Conservation (phyloP, 2,888 invertebrate species). For the Blera fallax region DNA sequence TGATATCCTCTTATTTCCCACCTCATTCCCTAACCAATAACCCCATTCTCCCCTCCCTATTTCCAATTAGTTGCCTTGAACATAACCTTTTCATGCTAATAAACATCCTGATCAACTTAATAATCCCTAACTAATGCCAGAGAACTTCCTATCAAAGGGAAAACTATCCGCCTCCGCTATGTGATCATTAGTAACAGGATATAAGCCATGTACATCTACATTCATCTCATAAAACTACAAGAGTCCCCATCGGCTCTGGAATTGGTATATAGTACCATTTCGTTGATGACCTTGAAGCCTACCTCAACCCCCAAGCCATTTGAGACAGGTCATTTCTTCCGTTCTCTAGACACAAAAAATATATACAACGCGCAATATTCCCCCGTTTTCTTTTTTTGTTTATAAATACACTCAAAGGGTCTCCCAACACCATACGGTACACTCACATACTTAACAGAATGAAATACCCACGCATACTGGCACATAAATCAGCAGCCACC, state of each 20-base stretch:
- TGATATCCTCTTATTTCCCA: neutral
- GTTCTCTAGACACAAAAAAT: conserved; percentile 48
- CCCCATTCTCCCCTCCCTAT: neutral
- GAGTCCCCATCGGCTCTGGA: neutral
- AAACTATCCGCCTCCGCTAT: neutral
- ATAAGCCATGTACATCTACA: neutral
- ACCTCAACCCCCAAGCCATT: conserved; percentile 42
- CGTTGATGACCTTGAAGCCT: conserved; percentile 55
- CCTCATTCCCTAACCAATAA: neutral
- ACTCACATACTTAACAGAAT: neutral
- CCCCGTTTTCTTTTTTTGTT: neutral
- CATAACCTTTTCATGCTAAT: neutral
- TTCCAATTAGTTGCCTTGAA: neutral
- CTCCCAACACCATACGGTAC: neutral
- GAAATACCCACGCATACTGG: conserved; percentile 4
- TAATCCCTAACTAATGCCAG: neutral
- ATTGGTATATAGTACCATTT: conserved; percentile 2
- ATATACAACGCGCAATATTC: conserved; percentile 2
- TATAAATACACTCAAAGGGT: neutral
- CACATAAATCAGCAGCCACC: conserved; percentile 17
- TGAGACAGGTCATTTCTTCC: conserved; percentile 59
- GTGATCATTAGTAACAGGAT: neutral
- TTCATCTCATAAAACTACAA: neutral
- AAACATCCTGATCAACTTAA: neutral
- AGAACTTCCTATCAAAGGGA: neutral